Evolutionary conservation across 2,113 vertebrate species (phyloP).

Genomic region (Haplotaxodon microlepis): DNA sequence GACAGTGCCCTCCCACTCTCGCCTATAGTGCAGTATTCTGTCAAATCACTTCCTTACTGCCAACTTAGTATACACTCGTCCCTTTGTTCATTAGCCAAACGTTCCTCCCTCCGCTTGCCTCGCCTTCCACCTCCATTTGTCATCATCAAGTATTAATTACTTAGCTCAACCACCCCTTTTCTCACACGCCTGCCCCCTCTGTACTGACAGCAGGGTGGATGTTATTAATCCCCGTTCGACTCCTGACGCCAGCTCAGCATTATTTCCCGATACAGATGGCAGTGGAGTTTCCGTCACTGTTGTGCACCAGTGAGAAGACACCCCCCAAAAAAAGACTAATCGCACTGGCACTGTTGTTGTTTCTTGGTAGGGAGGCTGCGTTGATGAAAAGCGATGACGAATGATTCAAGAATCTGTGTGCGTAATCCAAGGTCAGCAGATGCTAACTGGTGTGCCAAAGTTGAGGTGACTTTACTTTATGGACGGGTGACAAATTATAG

Average conservation of each 20-base stretch:
- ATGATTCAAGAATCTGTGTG: slow-evolving; percentile 30
- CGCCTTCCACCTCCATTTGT: slow-evolving; percentile 50
- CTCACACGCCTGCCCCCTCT: slow-evolving; percentile 3
- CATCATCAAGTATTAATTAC: slow-evolving; percentile 71
- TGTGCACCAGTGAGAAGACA: not conserved
- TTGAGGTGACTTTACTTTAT: not conserved
- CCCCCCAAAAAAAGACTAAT: not conserved
- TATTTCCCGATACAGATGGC: slow-evolving; percentile 36
- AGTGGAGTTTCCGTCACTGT: slow-evolving; percentile 25
- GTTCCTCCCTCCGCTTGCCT: slow-evolving; percentile 37
- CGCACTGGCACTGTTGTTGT: slow-evolving; percentile 35
- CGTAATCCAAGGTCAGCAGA: slow-evolving; percentile 45
- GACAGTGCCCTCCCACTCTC: not conserved
- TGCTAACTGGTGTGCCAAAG: not conserved
- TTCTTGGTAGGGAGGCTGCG: slow-evolving; percentile 16
- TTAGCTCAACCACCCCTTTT: slow-evolving; percentile 20
- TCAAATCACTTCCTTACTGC: slow-evolving; percentile 3
- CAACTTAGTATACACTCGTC: slow-evolving; percentile 39
- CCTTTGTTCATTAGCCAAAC: slow-evolving; percentile 56
- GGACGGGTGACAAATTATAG: not conserved
- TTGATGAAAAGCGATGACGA: slow-evolving; percentile 40
- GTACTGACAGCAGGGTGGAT: not conserved
- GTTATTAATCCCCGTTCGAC: slow-evolving; percentile 53
- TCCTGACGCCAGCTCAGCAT: slow-evolving; percentile 50
- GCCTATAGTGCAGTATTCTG: not conserved